These are phyloP conservation scores for Cirrhinus mrigala DNA, from an alignment of 2,797 vertebrate species.

Conservation along the genomic window DNA sequence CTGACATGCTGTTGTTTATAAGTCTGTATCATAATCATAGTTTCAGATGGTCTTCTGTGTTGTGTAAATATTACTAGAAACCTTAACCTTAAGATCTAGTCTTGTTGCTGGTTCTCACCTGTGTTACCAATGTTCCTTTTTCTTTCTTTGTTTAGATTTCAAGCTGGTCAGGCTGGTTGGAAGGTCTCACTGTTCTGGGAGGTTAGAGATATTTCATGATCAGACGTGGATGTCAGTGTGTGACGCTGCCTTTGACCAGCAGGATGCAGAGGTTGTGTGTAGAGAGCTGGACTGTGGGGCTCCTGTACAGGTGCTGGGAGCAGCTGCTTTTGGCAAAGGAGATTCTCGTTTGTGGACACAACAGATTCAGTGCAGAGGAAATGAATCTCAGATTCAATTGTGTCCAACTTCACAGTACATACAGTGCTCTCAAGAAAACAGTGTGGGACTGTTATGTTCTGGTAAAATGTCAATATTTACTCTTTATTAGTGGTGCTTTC, in stretches of 20 bases:
- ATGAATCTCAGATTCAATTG: conserved; percentile 57
- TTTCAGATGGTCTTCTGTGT: too few relatives aligned
- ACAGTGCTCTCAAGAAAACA: conserved; percentile 64
- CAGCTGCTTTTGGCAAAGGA: conserved; percentile 56
- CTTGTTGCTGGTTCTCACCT: too few relatives aligned
- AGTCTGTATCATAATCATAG: too few relatives aligned
- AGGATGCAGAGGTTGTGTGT: neutral
- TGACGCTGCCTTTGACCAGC: neutral
- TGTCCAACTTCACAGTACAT: conserved; percentile 48
- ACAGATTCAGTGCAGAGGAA: conserved; percentile 61
- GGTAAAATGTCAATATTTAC: conserved; percentile 50
- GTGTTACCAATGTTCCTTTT: too few relatives aligned
- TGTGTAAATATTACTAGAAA: too few relatives aligned
- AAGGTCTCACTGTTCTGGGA: too few relatives aligned
- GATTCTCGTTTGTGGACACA: conserved; percentile 66
- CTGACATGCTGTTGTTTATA: too few relatives aligned
- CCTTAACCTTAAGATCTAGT: too few relatives aligned
- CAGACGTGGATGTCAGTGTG: conserved; percentile 34
- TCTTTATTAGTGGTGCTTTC: too few relatives aligned
- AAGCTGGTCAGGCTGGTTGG: too few relatives aligned
- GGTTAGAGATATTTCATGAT: too few relatives aligned
- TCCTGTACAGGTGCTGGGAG: neutral
- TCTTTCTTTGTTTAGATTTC: too few relatives aligned
- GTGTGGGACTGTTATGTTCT: conserved; percentile 68
- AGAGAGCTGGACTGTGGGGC: conserved; percentile 62